Percentiles rank a stretch among this genome's conserved stretches.
These are phyloP conservation scores for Mesorhabditis spiculigera DNA, from an alignment of 2,888 invertebrate genomes.

Conservation along the genomic window DNA sequence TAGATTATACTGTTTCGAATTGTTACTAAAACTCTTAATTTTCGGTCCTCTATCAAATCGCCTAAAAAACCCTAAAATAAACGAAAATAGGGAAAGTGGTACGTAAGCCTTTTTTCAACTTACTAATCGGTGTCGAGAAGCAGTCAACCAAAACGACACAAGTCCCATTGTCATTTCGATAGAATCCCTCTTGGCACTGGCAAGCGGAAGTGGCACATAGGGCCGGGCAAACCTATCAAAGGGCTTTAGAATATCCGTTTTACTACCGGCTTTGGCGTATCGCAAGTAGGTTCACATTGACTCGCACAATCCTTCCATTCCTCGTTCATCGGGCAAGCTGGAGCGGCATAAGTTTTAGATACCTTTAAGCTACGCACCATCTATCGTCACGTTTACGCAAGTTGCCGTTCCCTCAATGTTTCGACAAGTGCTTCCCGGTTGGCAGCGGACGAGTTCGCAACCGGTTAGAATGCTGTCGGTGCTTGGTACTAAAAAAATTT, in stretches of 20 bases:
- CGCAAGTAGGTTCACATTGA: not conserved
- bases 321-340: not conserved
- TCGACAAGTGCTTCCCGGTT: not conserved
- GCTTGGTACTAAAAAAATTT: not conserved
- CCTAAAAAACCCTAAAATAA: no score
- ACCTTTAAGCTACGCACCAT: no score
- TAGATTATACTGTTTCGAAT: no score
- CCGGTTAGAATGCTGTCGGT: not conserved
- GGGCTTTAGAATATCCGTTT: not conserved
- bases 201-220: not conserved
- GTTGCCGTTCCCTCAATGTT: not conserved
- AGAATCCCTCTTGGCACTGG: not conserved
- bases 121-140: no score
- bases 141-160: not conserved
- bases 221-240: not conserved
- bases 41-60: no score
- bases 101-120: no score
- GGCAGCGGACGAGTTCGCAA: not conserved
- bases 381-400: not conserved
- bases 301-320: constrained; percentile 1
- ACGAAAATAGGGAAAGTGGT: no score
- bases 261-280: not conserved
- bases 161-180: not conserved
- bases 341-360: not conserved
- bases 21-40: no score